Evolutionary conservation across 2,113 vertebrate genomes (phyloP), one percentile per base, ranked within the genome.

Genomic region (Excalfactoria chinensis): DNA sequence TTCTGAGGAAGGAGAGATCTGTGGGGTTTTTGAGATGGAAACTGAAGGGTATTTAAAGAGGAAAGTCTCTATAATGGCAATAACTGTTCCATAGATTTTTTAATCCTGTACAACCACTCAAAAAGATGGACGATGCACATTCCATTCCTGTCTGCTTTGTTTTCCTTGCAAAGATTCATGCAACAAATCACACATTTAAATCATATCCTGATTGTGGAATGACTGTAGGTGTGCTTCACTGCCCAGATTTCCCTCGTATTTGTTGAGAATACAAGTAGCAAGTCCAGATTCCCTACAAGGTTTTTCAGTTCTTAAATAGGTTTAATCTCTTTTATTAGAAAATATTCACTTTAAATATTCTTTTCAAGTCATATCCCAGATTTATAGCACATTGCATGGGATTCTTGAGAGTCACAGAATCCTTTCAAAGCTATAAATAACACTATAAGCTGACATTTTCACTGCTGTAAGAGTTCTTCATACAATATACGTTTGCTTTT

Each of bases 281-380:
- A 77, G 70, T 72, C 48, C 62, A 93, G 92, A 93, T 88, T 81
- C 66, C 67, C 26, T 72, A 44, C 14, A 34, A n/a, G 34, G 22
- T 75, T 92, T 84, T 67, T 67, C 70, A 53, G 59, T 37, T 88
- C 64, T 74, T 91, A 71, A 88, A 56, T 53, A 19, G 63, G 35
- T 90, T 94, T 84, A 43, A 81, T 81, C 34, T 49, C 25, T 81
- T 64, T 75, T 81, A 88, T 82, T 63, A 86, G 23, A 73, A 81
- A 41, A 51, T 20, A 26, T 34, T 26, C 43, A 56, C 20, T 71
- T 88, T 49, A 79, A 60, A 56, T 75, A 69, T 66, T 86, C 21
- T 66, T 86, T 89, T 66, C 40, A 0, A 95, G 76, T 92, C 66
- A 34, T 28, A 46, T 68, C 40, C 28, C 74, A 56, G 51, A 90